These are phyloP conservation scores for Bombus affinis DNA, from an alignment of 1,140 invertebrate species.

Conservation along the genomic window DNA sequence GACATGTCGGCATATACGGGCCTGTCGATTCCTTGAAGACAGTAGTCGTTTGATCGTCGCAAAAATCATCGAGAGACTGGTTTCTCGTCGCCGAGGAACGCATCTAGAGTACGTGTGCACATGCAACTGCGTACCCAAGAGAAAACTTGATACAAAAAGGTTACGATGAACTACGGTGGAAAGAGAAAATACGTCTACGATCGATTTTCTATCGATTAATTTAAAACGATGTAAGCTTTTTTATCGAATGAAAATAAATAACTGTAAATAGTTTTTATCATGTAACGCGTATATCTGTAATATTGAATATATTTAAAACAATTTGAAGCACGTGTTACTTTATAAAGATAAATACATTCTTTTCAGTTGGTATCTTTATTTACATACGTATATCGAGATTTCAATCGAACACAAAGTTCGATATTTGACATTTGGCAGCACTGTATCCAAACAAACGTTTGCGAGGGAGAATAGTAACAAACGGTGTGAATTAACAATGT, in stretches of 20 bases:
- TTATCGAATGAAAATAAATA: not conserved
- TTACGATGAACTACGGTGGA: not conserved
- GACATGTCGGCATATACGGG: constrained; percentile 49
- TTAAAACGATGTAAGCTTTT: not conserved
- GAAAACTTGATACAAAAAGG: constrained; percentile 33
- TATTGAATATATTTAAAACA: not conserved
- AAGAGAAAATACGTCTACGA: not conserved
- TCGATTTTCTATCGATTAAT: not conserved
- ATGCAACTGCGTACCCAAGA: constrained; percentile 39
- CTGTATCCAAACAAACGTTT: not conserved
- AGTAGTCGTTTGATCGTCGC: constrained; percentile 67
- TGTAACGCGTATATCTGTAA: not conserved
- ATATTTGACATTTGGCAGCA: not conserved
- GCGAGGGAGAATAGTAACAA: not conserved
- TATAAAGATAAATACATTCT: not conserved
- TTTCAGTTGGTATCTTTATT: not conserved
- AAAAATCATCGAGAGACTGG: constrained; percentile 73
- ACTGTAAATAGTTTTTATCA: not conserved
- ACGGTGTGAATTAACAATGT: not conserved
- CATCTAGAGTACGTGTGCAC: constrained; percentile 57
- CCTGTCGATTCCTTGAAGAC: constrained; percentile 71
- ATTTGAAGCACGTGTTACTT: not conserved
- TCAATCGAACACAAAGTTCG: not conserved
- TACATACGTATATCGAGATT: not conserved
- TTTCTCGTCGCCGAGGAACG: constrained; percentile 70